Conservation (phyloP, 2,797 vertebrate genomes). For the Peromyscus eremicus region DNA sequence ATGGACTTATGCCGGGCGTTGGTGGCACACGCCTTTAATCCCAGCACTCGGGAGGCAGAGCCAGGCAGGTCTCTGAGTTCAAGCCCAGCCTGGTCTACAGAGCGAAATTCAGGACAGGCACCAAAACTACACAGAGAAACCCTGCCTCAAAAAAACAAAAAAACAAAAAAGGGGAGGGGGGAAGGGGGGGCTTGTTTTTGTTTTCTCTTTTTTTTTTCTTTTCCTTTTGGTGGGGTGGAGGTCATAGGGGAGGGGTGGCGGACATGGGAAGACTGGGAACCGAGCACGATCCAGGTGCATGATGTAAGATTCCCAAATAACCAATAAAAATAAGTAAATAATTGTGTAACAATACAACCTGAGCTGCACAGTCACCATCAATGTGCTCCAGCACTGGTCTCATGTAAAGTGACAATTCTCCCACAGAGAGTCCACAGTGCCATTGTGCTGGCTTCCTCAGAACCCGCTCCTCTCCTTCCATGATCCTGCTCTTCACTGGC, state of each 20-base stretch:
- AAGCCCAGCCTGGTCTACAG: too few species aligned
- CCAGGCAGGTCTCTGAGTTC: too few species aligned
- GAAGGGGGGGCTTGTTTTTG: too few species aligned
- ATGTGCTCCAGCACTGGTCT: neutral
- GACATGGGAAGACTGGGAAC: neutral
- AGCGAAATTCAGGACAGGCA: too few species aligned
- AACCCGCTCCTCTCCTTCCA: neutral
- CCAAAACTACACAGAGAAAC: too few species aligned
- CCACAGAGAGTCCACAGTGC: neutral
- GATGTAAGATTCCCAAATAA: neutral
- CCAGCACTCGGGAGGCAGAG: too few species aligned
- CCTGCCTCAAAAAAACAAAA: too few species aligned
- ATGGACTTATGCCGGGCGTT: neutral
- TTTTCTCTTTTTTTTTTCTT: neutral
- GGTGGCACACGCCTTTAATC: too few species aligned
- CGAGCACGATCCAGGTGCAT: neutral
- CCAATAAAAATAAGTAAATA: neutral
- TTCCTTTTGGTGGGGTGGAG: neutral
- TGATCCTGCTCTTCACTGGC: neutral
- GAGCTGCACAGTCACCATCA: neutral
- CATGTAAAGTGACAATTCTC: neutral
- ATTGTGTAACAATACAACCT: neutral
- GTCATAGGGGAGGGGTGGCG: neutral
- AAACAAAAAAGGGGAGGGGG: too few species aligned
- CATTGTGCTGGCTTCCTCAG: neutral